Base-by-base conservation (phyloP, 1,140 invertebrate species). In the Stratiolaelaps scimitus region DNA sequence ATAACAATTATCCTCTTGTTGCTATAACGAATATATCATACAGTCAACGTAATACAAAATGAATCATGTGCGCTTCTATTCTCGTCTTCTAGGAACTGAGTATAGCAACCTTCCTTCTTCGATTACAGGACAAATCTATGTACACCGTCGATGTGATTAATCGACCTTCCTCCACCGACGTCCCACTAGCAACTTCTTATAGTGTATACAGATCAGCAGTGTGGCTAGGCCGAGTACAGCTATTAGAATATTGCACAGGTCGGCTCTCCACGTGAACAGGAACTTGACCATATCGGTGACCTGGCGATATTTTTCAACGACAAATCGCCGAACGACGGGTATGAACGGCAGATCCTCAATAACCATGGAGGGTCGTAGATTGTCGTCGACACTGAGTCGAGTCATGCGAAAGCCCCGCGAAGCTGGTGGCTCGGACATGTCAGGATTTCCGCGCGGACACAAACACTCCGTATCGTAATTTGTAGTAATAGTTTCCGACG, bases 271-370 rank as follows among this genome's bases (percentile, higher is more conserved):
- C 2, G 26, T 60, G 10, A 60, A 60, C 53, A 60, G 15, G 2
- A 60, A 60, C 10, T 34, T 26, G 20, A 2, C 13, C 15, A 26
- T 15, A 26, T 60, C 53, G 26, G 15, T 34, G 23, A 60, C 6
- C 23, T 60, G 53, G 2, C 53, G 53, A 60, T 60, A 60, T 34
- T 15, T n/a, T 26, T 23, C 23, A 26, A 60, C 23, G n/a, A 60
- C 17, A 26, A 60, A 60, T 34, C 13, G 13, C 4, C 53, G 53
- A 60, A 26, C 13, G 6, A 15, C 23, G 23, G 53, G 53, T 2
- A 60, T 60, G 4, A 26, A 60, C 15, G 47, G 47, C 4, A 48
- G 47, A 28, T 48, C 47, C 6, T 26, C 53, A 5, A 60, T 20
- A 34, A 60, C 53, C 17, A 26, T 26, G 2, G 53, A 60, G 4